These are phyloP conservation scores for Tachycineta bicolor DNA, from an alignment of 2,113 vertebrate species.

Conservation along the genomic window DNA sequence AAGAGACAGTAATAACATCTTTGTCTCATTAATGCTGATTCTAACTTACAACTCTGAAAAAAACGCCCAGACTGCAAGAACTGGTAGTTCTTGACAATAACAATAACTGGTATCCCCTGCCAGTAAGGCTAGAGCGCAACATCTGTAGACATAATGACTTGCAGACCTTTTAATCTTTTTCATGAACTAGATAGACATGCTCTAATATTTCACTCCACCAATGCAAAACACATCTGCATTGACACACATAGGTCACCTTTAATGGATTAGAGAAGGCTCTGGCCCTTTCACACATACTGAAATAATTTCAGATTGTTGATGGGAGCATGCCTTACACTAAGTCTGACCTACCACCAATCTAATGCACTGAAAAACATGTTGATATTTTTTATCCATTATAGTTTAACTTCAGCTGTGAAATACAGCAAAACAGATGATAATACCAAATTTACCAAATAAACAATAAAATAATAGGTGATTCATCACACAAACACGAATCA, in stretches of 20 bases:
- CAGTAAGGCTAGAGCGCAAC: not conserved
- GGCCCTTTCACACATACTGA: not conserved
- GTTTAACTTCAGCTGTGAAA: not conserved
- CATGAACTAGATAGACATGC: not conserved
- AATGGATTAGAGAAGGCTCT: not conserved
- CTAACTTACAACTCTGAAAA: not conserved
- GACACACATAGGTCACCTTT: not conserved
- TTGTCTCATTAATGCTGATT: not conserved
- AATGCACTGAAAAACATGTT: not conserved
- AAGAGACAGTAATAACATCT: not conserved
- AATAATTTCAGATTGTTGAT: not conserved
- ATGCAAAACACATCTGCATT: not conserved
- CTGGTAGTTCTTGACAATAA: not conserved
- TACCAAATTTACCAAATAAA: not conserved
- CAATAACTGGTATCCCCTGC: not conserved
- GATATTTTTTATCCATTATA: not conserved
- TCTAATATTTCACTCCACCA: not conserved
- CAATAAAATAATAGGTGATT: not conserved
- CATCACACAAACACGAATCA: not conserved
- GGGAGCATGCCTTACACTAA: not conserved
- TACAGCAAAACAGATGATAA: not conserved
- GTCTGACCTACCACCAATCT: not conserved
- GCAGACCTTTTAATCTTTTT: not conserved
- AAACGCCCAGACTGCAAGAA: not conserved
- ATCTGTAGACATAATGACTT: not conserved